phyloP scores from a whole-genome alignment of 1,140 invertebrate species.

The Brachionus koreanus region DNA sequence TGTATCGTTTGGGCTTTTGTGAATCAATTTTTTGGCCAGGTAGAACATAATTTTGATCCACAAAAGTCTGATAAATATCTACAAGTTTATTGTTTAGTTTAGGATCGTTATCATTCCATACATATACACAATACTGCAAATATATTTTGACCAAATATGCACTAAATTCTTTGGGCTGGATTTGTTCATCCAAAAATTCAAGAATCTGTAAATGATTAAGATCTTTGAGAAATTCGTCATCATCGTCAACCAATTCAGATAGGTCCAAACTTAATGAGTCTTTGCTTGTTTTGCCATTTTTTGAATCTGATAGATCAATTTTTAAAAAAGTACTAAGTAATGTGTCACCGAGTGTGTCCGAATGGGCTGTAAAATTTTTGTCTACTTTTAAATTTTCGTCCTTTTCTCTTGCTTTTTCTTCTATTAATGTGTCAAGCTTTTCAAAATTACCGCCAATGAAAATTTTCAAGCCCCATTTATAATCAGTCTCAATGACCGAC shows the following conservation, averaged over 20 bases:
- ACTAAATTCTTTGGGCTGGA: constrained; percentile 23
- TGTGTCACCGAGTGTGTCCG: background rate
- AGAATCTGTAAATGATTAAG: background rate
- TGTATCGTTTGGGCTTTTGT: constrained; percentile 34
- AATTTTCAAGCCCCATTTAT: constrained; percentile 77
- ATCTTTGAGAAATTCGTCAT: constrained; percentile 25
- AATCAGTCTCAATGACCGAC: constrained; percentile 79
- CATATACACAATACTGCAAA: constrained; percentile 78
- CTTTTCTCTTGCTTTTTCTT: background rate
- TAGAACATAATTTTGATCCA: constrained; percentile 53
- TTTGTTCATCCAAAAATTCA: constrained; percentile 32
- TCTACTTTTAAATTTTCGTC: background rate
- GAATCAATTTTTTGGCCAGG: constrained; percentile 45
- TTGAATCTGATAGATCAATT: background rate
- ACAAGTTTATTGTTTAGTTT: constrained; percentile 85
- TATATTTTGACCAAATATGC: background rate
- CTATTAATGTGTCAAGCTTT: background rate
- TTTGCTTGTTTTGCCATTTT: background rate
- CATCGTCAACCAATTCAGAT: background rate
- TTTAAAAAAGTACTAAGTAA: constrained; percentile 11
- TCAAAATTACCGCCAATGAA: constrained; percentile 37
- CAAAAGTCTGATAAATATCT: constrained; percentile 52
- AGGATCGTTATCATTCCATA: constrained; percentile 79
- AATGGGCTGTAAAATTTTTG: background rate
- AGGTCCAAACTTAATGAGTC: background rate